Conservation (phyloP, 2,797 vertebrate species). For the Alectoris magna region DNA sequence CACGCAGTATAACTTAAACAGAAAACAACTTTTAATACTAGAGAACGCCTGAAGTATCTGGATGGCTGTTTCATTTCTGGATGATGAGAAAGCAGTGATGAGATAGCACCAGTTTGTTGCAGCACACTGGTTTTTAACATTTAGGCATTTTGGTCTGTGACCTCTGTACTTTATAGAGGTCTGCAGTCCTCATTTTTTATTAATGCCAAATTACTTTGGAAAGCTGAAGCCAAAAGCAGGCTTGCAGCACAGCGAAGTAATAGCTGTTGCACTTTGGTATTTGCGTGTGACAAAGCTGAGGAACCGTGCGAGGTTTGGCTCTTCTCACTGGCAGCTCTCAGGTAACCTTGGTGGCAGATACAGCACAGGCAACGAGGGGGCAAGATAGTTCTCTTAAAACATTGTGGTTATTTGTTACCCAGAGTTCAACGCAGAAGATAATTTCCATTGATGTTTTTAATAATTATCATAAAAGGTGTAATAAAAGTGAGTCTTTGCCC, state of each 20-base stretch:
- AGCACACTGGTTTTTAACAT: background rate
- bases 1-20: background rate
- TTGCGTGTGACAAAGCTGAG: background rate
- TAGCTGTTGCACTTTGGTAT: background rate
- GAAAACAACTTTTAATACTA: background rate
- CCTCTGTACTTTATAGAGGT: background rate
- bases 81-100: background rate
- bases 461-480: constrained; percentile 13
- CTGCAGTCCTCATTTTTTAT: background rate
- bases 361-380: background rate
- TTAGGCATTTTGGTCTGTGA: background rate
- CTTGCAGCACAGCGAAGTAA: background rate
- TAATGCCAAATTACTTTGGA: background rate
- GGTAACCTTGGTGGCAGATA: background rate
- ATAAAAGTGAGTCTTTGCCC: constrained; percentile 57
- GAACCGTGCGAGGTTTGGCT: background rate
- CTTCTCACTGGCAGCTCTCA: background rate
- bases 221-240: background rate
- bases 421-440: background rate
- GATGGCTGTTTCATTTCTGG: background rate
- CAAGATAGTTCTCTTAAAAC: background rate
- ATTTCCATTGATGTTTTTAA: constrained; percentile 9
- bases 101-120: background rate
- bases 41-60: background rate
- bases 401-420: background rate